Evolutionary conservation across 2,888 invertebrate genomes (phyloP).

Genomic region (Venustoraphidia nigricollis): DNA sequence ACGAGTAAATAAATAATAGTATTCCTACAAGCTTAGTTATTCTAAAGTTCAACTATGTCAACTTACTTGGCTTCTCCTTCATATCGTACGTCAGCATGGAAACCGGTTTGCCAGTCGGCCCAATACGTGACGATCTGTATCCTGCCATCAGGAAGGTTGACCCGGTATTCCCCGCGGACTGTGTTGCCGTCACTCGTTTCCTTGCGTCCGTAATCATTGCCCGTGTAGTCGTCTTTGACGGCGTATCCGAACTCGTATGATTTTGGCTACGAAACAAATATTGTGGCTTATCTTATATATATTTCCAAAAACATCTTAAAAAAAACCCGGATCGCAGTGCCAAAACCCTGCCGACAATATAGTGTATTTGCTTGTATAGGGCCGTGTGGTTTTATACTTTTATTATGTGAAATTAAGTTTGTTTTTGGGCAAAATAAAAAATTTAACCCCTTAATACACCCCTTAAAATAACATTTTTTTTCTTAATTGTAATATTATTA

Average conservation of each 20-base stretch:
- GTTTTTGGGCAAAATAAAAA: no score
- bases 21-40: constrained; percentile 6
- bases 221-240: constrained; percentile 58
- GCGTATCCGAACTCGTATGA: constrained; percentile 68
- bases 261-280: constrained; percentile 35
- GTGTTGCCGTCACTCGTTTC: constrained; percentile 60
- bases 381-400: no score
- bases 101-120: constrained; percentile 65
- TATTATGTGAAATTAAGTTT: no score
- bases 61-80: constrained; percentile 48
- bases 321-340: no score
- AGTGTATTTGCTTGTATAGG: no score
- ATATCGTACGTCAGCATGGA: constrained; percentile 62
- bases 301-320: no score
- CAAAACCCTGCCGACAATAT: no score
- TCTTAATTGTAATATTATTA: no score
- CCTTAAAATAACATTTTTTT: no score
- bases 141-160: constrained; percentile 43
- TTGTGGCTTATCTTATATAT: background rate
- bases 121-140: constrained; percentile 57
- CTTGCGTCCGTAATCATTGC: constrained; percentile 55
- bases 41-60: constrained; percentile 19
- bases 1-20: no score
- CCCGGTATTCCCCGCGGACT: constrained; percentile 43
- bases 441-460: no score